Base-by-base conservation (phyloP, 2,888 invertebrate genomes). In the Lasioglossum oenotherae region DNA sequence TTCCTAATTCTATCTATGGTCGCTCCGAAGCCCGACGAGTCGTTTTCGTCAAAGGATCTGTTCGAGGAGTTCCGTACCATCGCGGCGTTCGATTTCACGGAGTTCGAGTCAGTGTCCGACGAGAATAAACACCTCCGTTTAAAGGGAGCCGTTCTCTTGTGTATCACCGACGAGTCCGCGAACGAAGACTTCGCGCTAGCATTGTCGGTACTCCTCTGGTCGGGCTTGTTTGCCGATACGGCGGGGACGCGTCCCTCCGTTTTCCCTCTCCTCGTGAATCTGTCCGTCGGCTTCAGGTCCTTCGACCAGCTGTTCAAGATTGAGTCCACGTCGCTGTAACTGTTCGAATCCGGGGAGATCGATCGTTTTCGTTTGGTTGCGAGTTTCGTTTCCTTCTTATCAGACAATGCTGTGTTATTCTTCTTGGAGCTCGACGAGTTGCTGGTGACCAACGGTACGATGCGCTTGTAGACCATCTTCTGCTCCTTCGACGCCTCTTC, bases 1-100 rank as follows among this genome's bases (percentile, higher is more conserved):
- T 78, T n/a, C 12, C 82, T 69, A 6, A 87, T 74, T 23, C 8
- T 72, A 69, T 88, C 88, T 38, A 89, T 86, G 8, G 72, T 88
- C 10, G 74, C 73, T 0, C 76, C 79, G 44, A 87, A 84, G 16
- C 87, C 83, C 14, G 80, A 73, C 23, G 85, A 86, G 0, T 83
- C 76, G 35, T 76, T 31, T 12, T 76, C 69, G 12, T 74, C 69
- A 14, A 23, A 38, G 8, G n/a, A 5, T 2, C 10, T 72, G 16
- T 16, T 31, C 8, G 27, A n/a, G 4, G 23, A 31, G 6, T 46
- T 19, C 23, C 31, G 38, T 8, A 19, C 31, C 41, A 5, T 38
- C 3, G 14, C 8, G 4, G 12, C 4, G 19, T 19, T 46, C 16
- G 16, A 6, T 19, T 10, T 16, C 27, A 35, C 31, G 2, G 49